Evolutionary conservation across 2,888 invertebrate species (phyloP).

Genomic region (Amaurobius ferox): DNA sequence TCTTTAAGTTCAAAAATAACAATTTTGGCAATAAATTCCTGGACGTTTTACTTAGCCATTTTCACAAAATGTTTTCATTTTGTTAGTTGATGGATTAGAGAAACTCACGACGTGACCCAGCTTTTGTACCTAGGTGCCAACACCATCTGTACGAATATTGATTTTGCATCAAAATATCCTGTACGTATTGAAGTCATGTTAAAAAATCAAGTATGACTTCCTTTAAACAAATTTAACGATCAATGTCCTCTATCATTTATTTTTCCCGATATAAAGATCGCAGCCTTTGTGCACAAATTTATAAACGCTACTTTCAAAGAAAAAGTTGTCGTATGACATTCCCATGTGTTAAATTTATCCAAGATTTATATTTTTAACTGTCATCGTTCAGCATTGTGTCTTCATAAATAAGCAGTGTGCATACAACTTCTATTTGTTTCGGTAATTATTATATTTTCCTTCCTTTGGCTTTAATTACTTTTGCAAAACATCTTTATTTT

Average conservation of each 20-base stretch:
- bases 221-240: slow-evolving; percentile 61
- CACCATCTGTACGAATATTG: slow-evolving; percentile 58
- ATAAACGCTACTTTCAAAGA: background rate
- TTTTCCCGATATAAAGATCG: slow-evolving; percentile 21
- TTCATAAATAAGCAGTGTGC: background rate
- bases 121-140: slow-evolving; percentile 59
- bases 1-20: too few relatives aligned
- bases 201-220: slow-evolving; percentile 59
- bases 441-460: background rate
- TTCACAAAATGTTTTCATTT: slow-evolving; percentile 38
- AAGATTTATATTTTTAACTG: background rate
- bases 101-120: slow-evolving; percentile 31
- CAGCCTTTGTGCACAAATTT: slow-evolving; percentile 22
- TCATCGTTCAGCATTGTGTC: background rate
- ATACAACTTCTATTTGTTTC: background rate
- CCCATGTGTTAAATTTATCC: background rate
- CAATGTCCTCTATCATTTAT: slow-evolving; percentile 46
- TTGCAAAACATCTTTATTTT: too few relatives aligned
- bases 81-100: slow-evolving; percentile 50
- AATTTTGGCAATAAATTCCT: too few relatives aligned
- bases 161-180: slow-evolving; percentile 70
- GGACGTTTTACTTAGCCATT: background rate
- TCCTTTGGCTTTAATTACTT: background rate
- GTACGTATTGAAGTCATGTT: slow-evolving; percentile 54
- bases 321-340: slow-evolving; percentile 11